These are phyloP conservation scores for Zenarchopterus dispar DNA, from an alignment of 2,797 vertebrate species.

Conservation along the genomic window DNA sequence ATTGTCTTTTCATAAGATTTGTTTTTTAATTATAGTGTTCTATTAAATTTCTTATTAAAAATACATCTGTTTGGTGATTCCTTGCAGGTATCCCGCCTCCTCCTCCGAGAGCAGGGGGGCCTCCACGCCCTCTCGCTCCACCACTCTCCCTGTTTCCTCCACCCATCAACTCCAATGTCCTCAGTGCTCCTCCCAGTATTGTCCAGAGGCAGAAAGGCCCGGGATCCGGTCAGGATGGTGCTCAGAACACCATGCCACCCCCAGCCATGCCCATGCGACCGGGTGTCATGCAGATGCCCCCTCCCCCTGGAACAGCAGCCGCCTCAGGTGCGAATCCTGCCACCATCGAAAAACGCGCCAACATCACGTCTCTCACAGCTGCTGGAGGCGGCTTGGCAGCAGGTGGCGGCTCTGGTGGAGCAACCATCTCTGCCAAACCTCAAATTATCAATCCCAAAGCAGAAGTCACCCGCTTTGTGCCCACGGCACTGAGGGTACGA, in stretches of 20 bases:
- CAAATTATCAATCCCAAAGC: constrained; percentile 98
- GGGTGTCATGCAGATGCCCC: constrained; percentile 81
- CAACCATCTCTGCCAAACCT: constrained; percentile 97
- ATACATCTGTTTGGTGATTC: not conserved
- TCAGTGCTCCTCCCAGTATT: constrained; percentile 94
- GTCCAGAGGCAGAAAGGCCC: constrained; percentile 87
- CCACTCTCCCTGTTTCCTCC: constrained; percentile 91
- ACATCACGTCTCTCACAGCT: constrained; percentile 73
- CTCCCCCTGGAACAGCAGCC: constrained; percentile 78
- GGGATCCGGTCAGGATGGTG: constrained; percentile 71
- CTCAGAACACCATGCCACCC: constrained; percentile 80
- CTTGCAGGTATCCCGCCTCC: constrained; percentile 93
- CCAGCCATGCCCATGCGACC: constrained; percentile 77
- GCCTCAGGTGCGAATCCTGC: constrained; percentile 72
- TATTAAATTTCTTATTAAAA: not conserved
- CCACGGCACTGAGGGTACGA: constrained; percentile 91
- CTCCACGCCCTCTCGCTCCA: constrained; percentile 86
- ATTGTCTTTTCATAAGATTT: not conserved
- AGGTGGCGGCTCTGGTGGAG: constrained; percentile 77
- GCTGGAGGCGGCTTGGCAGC: constrained; percentile 50
- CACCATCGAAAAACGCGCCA: constrained; percentile 96
- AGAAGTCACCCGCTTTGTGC: constrained; percentile 96
- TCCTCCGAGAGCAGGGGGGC: constrained; percentile 89
- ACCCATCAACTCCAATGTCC: constrained; percentile 90
- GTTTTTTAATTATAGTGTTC: not conserved